These are phyloP conservation scores for Atrina japonica DNA, from an alignment of 2,888 invertebrate genomes.

Conservation along the genomic window DNA sequence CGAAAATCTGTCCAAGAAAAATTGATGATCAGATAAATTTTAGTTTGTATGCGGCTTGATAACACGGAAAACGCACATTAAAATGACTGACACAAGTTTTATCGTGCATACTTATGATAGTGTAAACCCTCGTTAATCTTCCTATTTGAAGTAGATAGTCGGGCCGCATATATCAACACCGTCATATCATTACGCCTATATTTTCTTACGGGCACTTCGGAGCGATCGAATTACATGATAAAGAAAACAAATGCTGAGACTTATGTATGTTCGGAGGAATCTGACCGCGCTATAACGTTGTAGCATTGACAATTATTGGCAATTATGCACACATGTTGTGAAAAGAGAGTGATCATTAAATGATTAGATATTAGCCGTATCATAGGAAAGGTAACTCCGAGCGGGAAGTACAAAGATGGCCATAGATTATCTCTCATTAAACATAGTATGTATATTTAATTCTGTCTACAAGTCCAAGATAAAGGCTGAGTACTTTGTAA, in stretches of 20 bases:
- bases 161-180: slow-evolving; percentile 22
- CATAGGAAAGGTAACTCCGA: slow-evolving; percentile 2
- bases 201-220: slow-evolving; percentile 25
- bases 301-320: slow-evolving; percentile 39
- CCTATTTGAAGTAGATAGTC: slow-evolving; percentile 19
- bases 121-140: slow-evolving; percentile 24
- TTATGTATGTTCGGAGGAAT: background rate
- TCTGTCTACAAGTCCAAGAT: slow-evolving; percentile 19
- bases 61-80: slow-evolving; percentile 12
- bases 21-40: slow-evolving; percentile 28
- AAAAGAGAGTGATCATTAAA: slow-evolving; percentile 32
- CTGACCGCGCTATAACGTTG: slow-evolving; percentile 23
- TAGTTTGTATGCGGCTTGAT: slow-evolving; percentile 13
- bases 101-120: slow-evolving; percentile 26
- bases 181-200: slow-evolving; percentile 30
- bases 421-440: slow-evolving; percentile 21
- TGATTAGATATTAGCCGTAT: slow-evolving; percentile 24
- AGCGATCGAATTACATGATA: slow-evolving; percentile 8
- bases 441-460: background rate
- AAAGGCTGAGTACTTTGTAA: slow-evolving; percentile 1
- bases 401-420: slow-evolving; percentile 26
- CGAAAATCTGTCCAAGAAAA: slow-evolving; percentile 14
- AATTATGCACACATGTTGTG: slow-evolving; percentile 36
- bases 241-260: slow-evolving; percentile 1
- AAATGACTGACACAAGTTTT: slow-evolving; percentile 31